Conservation (phyloP, 2,113 vertebrate species). For the Heliornis fulica region DNA sequence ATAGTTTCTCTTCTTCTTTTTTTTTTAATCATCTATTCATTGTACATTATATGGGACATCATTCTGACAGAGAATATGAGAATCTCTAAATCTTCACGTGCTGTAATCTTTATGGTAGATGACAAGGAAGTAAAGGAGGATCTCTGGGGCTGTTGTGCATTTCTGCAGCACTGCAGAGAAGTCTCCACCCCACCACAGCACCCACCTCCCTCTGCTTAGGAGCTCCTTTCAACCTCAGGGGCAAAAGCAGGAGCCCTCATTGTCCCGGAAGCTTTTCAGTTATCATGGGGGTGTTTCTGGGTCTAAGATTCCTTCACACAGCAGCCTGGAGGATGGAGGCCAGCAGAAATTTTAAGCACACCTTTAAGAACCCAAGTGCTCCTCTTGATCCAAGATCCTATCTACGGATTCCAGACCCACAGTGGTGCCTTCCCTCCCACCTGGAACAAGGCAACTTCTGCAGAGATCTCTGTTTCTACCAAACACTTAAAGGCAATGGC, state of each 20-base stretch:
- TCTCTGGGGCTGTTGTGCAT: background rate
- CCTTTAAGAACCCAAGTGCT: fast-evolving
- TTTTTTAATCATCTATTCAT: background rate
- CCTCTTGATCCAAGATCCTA: background rate
- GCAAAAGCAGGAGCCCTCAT: fast-evolving
- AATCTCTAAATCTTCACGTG: background rate
- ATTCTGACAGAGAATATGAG: background rate
- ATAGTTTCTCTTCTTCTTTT: background rate
- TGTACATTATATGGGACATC: background rate
- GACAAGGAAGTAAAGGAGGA: background rate
- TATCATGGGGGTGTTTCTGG: fast-evolving
- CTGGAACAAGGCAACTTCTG: background rate
- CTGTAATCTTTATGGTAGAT: fast-evolving
- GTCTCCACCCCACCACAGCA: background rate
- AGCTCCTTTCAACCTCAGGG: background rate
- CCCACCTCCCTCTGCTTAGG: background rate
- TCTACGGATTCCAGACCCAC: fast-evolving
- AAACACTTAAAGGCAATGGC: background rate
- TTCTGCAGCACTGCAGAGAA: background rate
- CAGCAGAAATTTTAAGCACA: background rate
- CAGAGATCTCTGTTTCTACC: background rate
- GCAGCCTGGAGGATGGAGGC: background rate
- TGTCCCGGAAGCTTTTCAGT: background rate
- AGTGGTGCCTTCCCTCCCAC: background rate
- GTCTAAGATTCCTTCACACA: background rate